Conservation (phyloP, 2,797 vertebrate species). For the Crax fasciolata region DNA sequence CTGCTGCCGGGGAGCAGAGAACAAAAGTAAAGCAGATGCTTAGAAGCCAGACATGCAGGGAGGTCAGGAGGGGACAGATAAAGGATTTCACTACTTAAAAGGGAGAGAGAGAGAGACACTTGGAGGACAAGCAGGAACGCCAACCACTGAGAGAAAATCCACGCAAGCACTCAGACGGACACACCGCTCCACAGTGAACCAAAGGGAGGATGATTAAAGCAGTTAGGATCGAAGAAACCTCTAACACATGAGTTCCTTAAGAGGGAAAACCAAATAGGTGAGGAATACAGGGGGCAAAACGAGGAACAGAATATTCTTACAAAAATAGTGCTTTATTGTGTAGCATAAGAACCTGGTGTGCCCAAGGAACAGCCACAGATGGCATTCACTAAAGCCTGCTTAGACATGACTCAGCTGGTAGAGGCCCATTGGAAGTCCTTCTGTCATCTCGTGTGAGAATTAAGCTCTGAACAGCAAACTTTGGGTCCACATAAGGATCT, state of each 20-base stretch:
- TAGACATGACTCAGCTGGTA: neutral
- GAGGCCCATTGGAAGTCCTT: slow-evolving; percentile 25
- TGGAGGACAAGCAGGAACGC: slow-evolving; percentile 23
- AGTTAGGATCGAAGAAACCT: neutral
- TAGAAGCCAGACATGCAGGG: slow-evolving; percentile 3
- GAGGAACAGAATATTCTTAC: neutral
- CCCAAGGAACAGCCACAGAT: slow-evolving; percentile 35
- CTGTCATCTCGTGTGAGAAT: neutral
- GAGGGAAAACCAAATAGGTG: neutral
- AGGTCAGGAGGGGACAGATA: slow-evolving; percentile 61
- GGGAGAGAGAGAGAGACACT: neutral
- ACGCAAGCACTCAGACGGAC: neutral
- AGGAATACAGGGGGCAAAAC: neutral
- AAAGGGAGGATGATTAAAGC: slow-evolving; percentile 26
- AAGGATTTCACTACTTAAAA: slow-evolving; percentile 63
- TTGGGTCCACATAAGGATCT: neutral
- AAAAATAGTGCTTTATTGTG: neutral
- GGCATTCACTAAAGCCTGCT: slow-evolving; percentile 29
- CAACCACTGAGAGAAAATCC: slow-evolving; percentile 26
- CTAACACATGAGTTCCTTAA: neutral
- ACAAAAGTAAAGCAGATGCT: slow-evolving; percentile 33
- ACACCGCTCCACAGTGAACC: neutral
- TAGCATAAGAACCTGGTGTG: neutral
- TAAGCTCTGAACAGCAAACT: slow-evolving; percentile 20
- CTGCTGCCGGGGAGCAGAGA: neutral